Percentiles rank a stretch among this genome's conserved stretches.
Evolutionary conservation across 2,113 vertebrate species (phyloP).

Genomic region (Vanacampus margaritifer): DNA sequence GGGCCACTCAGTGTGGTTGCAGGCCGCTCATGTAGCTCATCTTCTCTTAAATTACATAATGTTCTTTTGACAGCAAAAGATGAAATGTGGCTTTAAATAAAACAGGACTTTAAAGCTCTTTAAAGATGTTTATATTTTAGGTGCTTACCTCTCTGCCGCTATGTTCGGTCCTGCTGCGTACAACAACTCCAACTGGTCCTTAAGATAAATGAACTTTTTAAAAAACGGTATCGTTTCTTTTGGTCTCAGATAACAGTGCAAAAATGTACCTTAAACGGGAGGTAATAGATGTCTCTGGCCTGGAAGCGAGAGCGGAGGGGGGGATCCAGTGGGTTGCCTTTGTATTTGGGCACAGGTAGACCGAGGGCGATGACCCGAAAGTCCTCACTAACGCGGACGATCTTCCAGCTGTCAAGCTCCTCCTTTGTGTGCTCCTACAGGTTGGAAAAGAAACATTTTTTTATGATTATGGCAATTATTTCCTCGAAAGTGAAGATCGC

Average conservation of each 20-base stretch:
- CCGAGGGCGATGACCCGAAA: conserved; percentile 96
- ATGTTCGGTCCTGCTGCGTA: conserved; percentile 83
- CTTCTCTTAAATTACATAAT: too few relatives aligned
- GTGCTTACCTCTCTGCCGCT: conserved; percentile 82
- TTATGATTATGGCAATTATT: too few relatives aligned
- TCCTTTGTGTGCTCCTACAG: conserved; percentile 86
- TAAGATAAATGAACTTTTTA: conserved; percentile 15
- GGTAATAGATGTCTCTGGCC: conserved; percentile 90
- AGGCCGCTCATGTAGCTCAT: too few relatives aligned
- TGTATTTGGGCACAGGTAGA: conserved; percentile 90
- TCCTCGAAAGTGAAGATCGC: too few relatives aligned
- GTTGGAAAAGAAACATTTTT: neutral
- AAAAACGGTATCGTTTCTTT: neutral
- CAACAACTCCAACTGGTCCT: conserved; percentile 91
- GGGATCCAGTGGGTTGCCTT: conserved; percentile 92
- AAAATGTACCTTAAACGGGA: conserved; percentile 86
- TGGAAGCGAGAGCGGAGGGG: conserved; percentile 96
- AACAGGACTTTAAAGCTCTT: too few relatives aligned
- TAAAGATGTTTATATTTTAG: too few relatives aligned
- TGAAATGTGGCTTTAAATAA: too few relatives aligned
- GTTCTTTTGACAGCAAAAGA: too few relatives aligned
- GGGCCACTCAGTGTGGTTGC: too few relatives aligned
- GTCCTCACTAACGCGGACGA: conserved; percentile 93
- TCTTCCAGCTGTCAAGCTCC: conserved; percentile 90
- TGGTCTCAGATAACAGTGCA: neutral